Conservation (phyloP, 2,797 vertebrate genomes). For the Masticophis lateralis region DNA sequence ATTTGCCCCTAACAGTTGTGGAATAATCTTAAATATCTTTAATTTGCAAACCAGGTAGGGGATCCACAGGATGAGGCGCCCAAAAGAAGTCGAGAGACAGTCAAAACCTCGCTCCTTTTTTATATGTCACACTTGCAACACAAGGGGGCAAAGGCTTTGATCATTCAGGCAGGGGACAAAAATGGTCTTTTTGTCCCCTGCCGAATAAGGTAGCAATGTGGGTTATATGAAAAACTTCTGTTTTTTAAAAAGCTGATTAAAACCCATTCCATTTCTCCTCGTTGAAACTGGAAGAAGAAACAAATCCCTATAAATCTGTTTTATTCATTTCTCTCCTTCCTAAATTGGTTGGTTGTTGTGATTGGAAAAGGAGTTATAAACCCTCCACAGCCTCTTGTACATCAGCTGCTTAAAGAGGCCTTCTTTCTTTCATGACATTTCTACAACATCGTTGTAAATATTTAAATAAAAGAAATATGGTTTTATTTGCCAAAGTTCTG, state of each 20-base stretch:
- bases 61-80: neutral
- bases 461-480: constrained; percentile 60
- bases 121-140: neutral
- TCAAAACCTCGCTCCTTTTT: neutral
- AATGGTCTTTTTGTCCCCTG: neutral
- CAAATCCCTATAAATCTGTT: neutral
- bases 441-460: constrained; percentile 55
- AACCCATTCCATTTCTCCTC: neutral
- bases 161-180: neutral
- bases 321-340: neutral
- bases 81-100: neutral
- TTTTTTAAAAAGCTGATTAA: neutral
- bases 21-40: neutral
- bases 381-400: neutral
- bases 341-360: neutral
- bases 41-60: neutral
- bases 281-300: neutral
- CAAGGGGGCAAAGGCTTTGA: neutral
- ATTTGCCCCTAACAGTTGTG: neutral
- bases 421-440: constrained; percentile 19
- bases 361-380: constrained; percentile 19
- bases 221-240: neutral
- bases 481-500: neutral
- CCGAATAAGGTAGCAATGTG: neutral
- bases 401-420: neutral